These are phyloP conservation scores for Pteruthius melanotis DNA, from an alignment of 2,113 vertebrate species.

Conservation along the genomic window DNA sequence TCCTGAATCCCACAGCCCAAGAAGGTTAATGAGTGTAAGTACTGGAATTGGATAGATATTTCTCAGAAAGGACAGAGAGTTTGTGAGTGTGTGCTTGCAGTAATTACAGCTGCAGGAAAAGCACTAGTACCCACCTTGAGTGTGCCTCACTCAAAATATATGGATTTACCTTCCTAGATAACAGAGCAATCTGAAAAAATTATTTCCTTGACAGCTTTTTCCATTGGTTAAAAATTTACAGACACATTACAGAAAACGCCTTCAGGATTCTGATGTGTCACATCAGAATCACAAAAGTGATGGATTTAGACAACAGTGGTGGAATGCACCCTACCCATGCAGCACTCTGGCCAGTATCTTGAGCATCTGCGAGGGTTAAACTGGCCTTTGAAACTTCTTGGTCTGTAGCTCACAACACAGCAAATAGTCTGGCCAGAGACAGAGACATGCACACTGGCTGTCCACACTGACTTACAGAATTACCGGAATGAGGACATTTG, in stretches of 20 bases:
- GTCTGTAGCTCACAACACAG: background rate
- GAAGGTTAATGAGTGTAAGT: background rate
- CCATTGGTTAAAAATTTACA: background rate
- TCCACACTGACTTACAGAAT: background rate
- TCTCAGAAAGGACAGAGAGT: background rate
- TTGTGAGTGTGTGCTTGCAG: background rate
- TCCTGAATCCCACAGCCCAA: background rate
- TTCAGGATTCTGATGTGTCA: background rate
- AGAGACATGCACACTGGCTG: background rate
- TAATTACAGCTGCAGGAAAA: background rate
- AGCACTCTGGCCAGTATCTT: background rate
- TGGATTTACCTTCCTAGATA: background rate
- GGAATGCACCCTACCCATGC: background rate
- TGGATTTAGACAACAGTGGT: background rate
- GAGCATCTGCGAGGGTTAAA: background rate
- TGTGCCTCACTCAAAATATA: background rate
- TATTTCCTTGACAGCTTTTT: background rate
- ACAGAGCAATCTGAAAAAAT: background rate
- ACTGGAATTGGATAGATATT: background rate
- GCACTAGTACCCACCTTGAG: too few relatives aligned
- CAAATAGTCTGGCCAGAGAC: background rate
- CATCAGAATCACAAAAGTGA: background rate
- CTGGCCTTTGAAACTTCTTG: background rate
- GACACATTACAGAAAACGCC: background rate
- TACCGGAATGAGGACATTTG: rapidly evolving